Percentiles rank a stretch among this genome's conserved stretches.
Conservation (phyloP, 2,113 vertebrate genomes). For the Phalacrocorax carbo region DNA sequence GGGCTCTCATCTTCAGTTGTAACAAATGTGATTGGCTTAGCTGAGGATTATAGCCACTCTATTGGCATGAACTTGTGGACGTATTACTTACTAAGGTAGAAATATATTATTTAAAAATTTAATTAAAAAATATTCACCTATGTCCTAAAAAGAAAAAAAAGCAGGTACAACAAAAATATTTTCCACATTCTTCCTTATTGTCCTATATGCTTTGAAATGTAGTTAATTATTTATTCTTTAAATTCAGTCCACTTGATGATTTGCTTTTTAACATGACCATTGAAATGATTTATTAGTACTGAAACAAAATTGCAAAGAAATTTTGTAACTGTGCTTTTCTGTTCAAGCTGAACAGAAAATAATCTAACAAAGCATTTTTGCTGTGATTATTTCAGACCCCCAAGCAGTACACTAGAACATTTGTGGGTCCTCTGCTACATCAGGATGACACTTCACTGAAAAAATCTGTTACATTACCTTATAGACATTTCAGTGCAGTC, state of each 20-base stretch:
- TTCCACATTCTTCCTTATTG: neutral
- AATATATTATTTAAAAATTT: neutral
- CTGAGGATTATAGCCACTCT: neutral
- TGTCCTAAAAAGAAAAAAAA: neutral
- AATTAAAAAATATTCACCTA: neutral
- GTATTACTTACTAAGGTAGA: neutral
- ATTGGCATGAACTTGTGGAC: neutral
- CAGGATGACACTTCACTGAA: neutral
- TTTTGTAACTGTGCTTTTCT: constrained; percentile 22
- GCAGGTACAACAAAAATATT: neutral
- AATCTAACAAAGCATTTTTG: constrained; percentile 39
- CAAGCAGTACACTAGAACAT: neutral
- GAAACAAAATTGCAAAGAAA: constrained; percentile 17
- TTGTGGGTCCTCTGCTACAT: neutral
- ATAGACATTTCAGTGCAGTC: neutral
- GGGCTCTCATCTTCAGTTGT: neutral
- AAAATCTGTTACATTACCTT: neutral
- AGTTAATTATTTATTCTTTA: neutral
- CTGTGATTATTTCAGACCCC: constrained; percentile 21
- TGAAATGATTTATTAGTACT: constrained; percentile 41
- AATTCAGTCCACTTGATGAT: neutral
- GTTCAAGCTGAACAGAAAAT: constrained; percentile 19
- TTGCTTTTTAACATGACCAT: constrained; percentile 6
- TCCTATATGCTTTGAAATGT: neutral
- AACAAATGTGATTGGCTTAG: neutral